phyloP scores from a whole-genome alignment of 2,888 invertebrate species.

The Nephrotoma guestfalica region DNA sequence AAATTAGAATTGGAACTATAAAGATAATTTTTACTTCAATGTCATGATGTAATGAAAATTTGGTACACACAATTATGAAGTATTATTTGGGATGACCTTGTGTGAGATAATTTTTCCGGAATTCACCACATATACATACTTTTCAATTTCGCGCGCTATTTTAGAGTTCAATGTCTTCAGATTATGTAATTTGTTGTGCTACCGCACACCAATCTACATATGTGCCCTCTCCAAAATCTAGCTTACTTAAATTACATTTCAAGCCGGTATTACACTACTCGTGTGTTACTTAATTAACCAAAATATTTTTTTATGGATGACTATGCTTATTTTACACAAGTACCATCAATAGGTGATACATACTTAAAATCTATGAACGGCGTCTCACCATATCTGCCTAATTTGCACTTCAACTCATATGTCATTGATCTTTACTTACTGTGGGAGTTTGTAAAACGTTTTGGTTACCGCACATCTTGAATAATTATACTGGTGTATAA shows the following conservation, averaged over 20 bases:
- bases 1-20: not conserved
- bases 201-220: not conserved
- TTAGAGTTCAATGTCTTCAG: not conserved
- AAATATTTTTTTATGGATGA: not conserved
- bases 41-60: not conserved
- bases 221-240: not conserved
- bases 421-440: not conserved
- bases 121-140: not conserved
- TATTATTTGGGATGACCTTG: not conserved
- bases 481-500: not conserved
- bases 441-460: not conserved
- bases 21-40: not conserved
- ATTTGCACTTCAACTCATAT: not conserved
- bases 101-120: not conserved
- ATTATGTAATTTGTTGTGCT: not conserved
- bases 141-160: not conserved
- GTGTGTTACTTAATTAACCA: not conserved
- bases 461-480: not conserved
- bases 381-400: not conserved
- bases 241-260: not conserved
- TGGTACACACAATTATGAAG: not conserved
- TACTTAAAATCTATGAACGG: not conserved
- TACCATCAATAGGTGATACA: not conserved
- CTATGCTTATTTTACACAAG: not conserved
- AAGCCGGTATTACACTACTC: not conserved